A percentile compares a stretch with the other conserved stretches of the same genome.
These are phyloP conservation scores for Carollia perspicillata DNA, from an alignment of 2,113 vertebrate genomes.

Conservation along the genomic window DNA sequence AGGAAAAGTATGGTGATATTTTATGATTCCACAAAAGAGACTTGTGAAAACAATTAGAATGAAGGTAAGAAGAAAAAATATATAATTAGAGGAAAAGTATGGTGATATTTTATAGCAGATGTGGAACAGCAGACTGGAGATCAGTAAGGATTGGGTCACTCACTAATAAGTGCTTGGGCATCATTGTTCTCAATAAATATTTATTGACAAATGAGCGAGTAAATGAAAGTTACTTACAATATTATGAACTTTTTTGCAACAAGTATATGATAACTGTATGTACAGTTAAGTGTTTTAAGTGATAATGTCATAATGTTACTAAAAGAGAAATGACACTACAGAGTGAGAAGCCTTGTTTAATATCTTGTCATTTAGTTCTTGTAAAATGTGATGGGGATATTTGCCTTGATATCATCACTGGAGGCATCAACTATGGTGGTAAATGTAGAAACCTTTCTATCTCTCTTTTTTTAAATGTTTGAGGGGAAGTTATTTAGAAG, in stretches of 20 bases:
- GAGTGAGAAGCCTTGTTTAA: not conserved
- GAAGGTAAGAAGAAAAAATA: no score
- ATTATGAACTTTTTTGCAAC: not conserved
- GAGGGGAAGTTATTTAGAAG: not conserved
- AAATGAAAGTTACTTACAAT: not conserved
- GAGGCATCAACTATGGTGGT: accelerated
- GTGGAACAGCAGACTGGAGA: no score
- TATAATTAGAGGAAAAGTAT: no score
- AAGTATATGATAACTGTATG: no score
- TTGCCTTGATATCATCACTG: not conserved
- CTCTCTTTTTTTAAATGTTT: not conserved
- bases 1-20: no score
- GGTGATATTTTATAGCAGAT: no score
- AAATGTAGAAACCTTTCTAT: not conserved
- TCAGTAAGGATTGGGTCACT: no score
- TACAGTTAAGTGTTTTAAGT: not conserved
- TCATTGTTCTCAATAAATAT: not conserved
- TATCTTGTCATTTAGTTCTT: not conserved
- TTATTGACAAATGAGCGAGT: not conserved
- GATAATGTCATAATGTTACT: not conserved
- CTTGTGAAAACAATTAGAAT: no score
- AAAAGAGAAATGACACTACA: not conserved
- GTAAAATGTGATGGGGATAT: not conserved
- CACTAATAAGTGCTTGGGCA: accelerated
- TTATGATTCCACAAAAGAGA: no score